Percentiles rank a stretch among this genome's conserved stretches.
phyloP scores from a whole-genome alignment of 2,888 invertebrate species.

The Criorhina ranunculi region DNA sequence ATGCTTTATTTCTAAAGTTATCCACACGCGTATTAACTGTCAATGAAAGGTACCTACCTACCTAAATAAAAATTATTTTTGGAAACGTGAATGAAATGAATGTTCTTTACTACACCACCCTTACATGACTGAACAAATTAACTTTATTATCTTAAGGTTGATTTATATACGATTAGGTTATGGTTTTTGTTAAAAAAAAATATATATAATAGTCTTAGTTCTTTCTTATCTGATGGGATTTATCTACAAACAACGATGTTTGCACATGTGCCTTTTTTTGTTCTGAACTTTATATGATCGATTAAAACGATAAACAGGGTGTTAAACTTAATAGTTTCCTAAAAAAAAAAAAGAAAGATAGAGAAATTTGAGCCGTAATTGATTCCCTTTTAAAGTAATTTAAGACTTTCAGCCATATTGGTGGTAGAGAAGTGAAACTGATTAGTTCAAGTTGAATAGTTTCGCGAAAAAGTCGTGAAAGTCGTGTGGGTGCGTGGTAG shows the following conservation, averaged over 20 bases:
- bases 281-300: not conserved
- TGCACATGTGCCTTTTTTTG: not conserved
- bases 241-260: not conserved
- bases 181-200: not conserved
- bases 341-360: too few relatives aligned
- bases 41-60: slow-evolving; percentile 1
- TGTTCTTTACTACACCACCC: not conserved
- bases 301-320: slow-evolving; percentile 9
- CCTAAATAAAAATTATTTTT: not conserved
- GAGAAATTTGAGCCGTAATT: too few relatives aligned
- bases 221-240: slow-evolving; percentile 12
- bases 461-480: too few relatives aligned
- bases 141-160: slow-evolving; percentile 7
- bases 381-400: too few relatives aligned
- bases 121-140: slow-evolving; percentile 2
- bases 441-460: too few relatives aligned
- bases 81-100: not conserved
- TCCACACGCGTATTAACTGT: not conserved
- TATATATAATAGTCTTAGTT: not conserved
- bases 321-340: not conserved
- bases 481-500: too few relatives aligned
- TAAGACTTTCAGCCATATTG: too few relatives aligned
- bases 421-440: too few relatives aligned
- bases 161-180: not conserved
- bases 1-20: not conserved